phyloP scores from a whole-genome alignment of 2,113 vertebrate genomes.

The Climacteris rufus region DNA sequence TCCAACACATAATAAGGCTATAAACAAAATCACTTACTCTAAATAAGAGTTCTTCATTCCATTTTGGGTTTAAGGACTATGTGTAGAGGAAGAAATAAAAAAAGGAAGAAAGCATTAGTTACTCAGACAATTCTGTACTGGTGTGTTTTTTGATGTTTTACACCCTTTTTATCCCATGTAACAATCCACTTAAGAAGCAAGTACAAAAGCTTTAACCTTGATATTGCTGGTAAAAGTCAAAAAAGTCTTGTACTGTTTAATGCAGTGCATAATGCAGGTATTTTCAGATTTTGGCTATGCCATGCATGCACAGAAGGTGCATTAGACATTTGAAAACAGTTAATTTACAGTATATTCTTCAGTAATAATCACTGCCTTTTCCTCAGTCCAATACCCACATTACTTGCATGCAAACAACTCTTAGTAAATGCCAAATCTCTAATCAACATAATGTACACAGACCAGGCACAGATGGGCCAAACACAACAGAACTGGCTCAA shows the following conservation, averaged over 20 bases:
- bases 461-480: background rate
- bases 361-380: background rate
- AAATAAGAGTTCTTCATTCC: slow-evolving; percentile 95
- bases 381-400: background rate
- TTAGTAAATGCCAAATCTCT: background rate
- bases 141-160: background rate
- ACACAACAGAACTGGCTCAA: background rate
- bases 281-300: background rate
- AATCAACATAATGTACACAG: background rate
- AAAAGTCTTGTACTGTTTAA: background rate
- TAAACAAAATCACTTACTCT: slow-evolving; percentile 81
- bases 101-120: background rate
- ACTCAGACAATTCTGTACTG: background rate
- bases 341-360: background rate
- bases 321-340: background rate
- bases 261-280: background rate
- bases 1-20: background rate
- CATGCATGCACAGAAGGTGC: background rate
- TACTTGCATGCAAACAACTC: background rate
- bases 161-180: background rate
- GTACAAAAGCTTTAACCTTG: background rate
- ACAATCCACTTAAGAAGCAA: background rate
- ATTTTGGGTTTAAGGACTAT: slow-evolving; percentile 93
- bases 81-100: background rate
- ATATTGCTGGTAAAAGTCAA: background rate